Evolutionary conservation across 2,113 vertebrate genomes (phyloP).

Genomic region (Heloderma charlesbogerti): DNA sequence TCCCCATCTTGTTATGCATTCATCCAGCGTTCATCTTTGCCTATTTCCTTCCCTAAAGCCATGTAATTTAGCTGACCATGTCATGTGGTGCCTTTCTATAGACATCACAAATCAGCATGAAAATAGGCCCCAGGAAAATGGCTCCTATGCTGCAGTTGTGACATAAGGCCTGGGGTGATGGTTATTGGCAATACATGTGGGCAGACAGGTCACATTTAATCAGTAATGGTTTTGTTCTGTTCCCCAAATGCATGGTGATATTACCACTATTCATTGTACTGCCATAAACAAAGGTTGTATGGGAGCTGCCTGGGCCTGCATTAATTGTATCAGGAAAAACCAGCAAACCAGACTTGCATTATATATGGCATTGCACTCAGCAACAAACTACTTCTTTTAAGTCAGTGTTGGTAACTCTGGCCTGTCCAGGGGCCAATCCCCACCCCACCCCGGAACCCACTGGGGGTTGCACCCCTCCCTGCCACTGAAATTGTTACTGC

Average conservation of each 20-base stretch:
- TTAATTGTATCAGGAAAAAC: neutral
- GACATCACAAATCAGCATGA: neutral
- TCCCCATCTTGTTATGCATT: conserved; percentile 16
- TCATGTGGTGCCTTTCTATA: neutral
- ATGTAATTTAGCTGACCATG: neutral
- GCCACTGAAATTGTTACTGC: too few species aligned
- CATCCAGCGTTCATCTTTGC: neutral
- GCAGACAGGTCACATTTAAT: neutral
- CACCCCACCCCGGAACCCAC: too few species aligned
- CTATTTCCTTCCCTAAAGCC: neutral
- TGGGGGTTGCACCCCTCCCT: too few species aligned
- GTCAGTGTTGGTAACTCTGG: too few species aligned
- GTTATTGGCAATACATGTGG: neutral
- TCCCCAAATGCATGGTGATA: neutral
- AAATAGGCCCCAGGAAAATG: neutral
- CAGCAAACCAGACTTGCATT: neutral
- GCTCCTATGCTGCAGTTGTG: neutral
- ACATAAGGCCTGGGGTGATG: neutral
- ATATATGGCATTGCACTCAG: neutral
- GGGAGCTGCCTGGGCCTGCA: neutral
- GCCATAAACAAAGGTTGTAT: neutral
- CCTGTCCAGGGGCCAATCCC: too few species aligned
- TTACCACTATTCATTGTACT: neutral
- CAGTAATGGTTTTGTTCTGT: neutral
- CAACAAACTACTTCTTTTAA: too few species aligned